Conservation (phyloP, 2,113 vertebrate species). For the Dipodomys ordii region DNA sequence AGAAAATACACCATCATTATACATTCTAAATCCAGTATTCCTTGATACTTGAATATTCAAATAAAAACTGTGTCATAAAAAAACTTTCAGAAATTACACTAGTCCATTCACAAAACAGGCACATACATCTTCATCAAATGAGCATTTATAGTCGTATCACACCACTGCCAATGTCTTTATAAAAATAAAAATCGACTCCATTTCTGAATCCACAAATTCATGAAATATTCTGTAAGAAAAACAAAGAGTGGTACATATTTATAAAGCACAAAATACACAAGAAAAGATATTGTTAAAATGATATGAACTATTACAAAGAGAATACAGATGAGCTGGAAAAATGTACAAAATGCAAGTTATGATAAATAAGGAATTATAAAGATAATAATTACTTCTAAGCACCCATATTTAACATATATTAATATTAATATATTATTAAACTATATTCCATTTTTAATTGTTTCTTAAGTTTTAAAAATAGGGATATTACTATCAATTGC, state of each 20-base stretch:
- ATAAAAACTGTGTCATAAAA: conserved; percentile 52
- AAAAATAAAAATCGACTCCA: conserved; percentile 70
- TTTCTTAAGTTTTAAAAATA: conserved; percentile 23
- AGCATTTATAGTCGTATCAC: conserved; percentile 33
- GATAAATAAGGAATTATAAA: not conserved
- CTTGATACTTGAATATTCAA: conserved; percentile 63
- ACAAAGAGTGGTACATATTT: conserved; percentile 43
- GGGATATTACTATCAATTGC: not conserved
- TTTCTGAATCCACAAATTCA: conserved; percentile 63
- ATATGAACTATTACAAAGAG: conserved; percentile 40
- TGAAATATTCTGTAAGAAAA: conserved; percentile 68
- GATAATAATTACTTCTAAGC: not conserved
- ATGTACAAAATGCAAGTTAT: conserved; percentile 34
- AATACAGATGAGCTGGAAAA: conserved; percentile 40
- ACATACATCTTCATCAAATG: conserved; percentile 53
- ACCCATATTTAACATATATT: conserved; percentile 9
- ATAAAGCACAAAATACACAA: conserved; percentile 33
- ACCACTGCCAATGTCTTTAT: conserved; percentile 45
- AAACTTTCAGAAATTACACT: conserved; percentile 62
- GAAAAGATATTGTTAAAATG: conserved; percentile 52
- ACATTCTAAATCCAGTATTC: conserved; percentile 18
- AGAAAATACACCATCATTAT: conserved; percentile 55
- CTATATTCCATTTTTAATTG: not conserved
- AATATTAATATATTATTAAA: not conserved
- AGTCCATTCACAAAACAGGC: conserved; percentile 53